Conservation (phyloP, 2,113 vertebrate genomes). For the Syrrhaptes paradoxus region DNA sequence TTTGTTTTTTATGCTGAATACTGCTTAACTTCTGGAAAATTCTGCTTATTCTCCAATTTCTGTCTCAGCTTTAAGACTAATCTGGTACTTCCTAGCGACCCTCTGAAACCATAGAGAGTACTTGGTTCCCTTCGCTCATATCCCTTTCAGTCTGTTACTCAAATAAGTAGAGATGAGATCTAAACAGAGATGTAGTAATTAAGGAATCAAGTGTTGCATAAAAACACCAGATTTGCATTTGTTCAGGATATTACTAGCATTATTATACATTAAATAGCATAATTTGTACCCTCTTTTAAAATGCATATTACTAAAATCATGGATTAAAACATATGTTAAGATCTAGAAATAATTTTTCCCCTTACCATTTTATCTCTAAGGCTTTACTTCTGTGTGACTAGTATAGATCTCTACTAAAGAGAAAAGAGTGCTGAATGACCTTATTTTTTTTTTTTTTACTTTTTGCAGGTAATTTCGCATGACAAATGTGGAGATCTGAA, state of each 20-base stretch:
- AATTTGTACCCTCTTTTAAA: not conserved
- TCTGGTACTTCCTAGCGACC: not conserved
- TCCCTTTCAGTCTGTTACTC: not conserved
- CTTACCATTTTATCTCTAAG: not conserved
- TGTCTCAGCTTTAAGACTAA: not conserved
- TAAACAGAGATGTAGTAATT: not conserved
- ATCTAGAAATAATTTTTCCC: not conserved
- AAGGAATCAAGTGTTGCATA: not conserved
- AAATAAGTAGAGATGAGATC: not conserved
- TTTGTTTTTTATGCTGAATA: not conserved
- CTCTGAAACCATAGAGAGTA: not conserved
- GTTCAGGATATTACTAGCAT: constrained; percentile 19
- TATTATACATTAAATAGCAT: constrained; percentile 9
- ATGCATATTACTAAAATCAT: not conserved
- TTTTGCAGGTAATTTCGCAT: not conserved
- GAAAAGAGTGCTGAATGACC: not conserved
- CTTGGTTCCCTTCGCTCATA: not conserved
- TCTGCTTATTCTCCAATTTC: not conserved
- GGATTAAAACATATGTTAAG: constrained; percentile 14
- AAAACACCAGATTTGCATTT: not conserved
- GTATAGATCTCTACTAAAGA: not conserved
- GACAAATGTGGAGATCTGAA: constrained; percentile 30
- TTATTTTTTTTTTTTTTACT: not conserved
- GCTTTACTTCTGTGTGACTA: not conserved
- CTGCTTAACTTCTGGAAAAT: not conserved